phyloP scores from a whole-genome alignment of 2,888 invertebrate genomes.

The Torymus tubicola region DNA sequence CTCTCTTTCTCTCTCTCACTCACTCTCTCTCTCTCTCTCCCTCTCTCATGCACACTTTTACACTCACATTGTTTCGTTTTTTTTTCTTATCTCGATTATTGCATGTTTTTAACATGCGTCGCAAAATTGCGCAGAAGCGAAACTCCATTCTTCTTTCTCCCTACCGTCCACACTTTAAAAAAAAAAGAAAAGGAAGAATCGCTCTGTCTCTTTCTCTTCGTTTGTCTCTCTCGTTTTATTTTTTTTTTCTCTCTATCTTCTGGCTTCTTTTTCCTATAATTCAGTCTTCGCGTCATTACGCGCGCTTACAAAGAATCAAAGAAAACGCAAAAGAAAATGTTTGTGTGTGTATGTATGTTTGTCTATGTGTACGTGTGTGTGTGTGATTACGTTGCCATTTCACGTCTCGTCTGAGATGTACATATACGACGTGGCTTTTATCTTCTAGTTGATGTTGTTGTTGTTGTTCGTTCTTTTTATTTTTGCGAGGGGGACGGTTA shows the following conservation, averaged over 20 bases:
- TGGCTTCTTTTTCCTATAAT: constrained; percentile 46
- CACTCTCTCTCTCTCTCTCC: too few relatives aligned
- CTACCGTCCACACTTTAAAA: constrained; percentile 37
- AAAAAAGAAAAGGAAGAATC: constrained; percentile 46
- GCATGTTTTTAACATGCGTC: constrained; percentile 12
- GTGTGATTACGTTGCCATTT: not conserved
- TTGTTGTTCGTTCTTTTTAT: not conserved
- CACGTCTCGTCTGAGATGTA: constrained; percentile 17
- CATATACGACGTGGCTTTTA: too few relatives aligned
- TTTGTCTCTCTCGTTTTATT: constrained; percentile 23
- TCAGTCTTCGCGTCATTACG: constrained; percentile 56
- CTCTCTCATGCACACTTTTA: constrained; percentile 39
- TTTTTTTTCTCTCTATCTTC: constrained; percentile 40
- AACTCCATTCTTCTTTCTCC: constrained; percentile 33
- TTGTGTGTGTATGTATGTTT: not conserved
- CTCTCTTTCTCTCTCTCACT: too few relatives aligned
- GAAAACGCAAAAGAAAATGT: constrained; percentile 33
- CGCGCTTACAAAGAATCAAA: constrained; percentile 48
- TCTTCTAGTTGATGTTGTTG: not conserved
- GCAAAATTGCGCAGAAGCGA: constrained; percentile 28
- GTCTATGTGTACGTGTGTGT: too few relatives aligned
- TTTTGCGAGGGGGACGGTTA: constrained; percentile 37
- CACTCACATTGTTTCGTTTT: constrained; percentile 11
- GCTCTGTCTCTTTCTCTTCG: not conserved
- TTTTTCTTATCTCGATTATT: constrained; percentile 24